These are phyloP conservation scores for Camelus bactrianus DNA, from an alignment of 2,113 vertebrate species.

Conservation along the genomic window DNA sequence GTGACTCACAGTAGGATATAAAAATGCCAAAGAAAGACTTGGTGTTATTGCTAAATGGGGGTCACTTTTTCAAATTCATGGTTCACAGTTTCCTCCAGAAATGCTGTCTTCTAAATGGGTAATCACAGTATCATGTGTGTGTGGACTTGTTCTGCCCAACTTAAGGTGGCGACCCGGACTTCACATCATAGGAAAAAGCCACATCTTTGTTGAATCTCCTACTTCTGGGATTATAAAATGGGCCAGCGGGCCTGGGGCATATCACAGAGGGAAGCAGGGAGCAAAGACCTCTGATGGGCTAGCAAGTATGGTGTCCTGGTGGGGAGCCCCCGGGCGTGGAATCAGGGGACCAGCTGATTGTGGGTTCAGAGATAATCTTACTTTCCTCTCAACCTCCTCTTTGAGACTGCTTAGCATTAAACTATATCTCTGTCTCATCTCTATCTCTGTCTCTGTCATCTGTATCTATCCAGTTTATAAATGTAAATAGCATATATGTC, in stretches of 20 bases:
- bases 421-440: not conserved
- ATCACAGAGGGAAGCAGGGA: not conserved
- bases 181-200: not conserved
- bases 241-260: too few species aligned
- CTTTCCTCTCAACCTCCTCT: not conserved
- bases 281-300: not conserved
- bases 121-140: not conserved
- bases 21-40: not conserved
- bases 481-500: not conserved
- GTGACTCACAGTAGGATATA: constrained; percentile 51
- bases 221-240: not conserved
- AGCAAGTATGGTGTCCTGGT: not conserved
- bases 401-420: not conserved
- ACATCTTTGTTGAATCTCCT: not conserved
- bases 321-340: not conserved
- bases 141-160: not conserved
- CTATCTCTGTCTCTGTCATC: not conserved
- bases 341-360: too few species aligned
- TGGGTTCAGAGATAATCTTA: not conserved
- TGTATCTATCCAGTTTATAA: not conserved
- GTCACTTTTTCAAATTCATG: not conserved
- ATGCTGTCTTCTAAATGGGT: not conserved
- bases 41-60: not conserved
- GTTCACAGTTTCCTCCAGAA: constrained; percentile 41
- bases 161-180: not conserved